Evolutionary conservation across 1,140 invertebrate species (phyloP).

Genomic region (Galleria mellonella): DNA sequence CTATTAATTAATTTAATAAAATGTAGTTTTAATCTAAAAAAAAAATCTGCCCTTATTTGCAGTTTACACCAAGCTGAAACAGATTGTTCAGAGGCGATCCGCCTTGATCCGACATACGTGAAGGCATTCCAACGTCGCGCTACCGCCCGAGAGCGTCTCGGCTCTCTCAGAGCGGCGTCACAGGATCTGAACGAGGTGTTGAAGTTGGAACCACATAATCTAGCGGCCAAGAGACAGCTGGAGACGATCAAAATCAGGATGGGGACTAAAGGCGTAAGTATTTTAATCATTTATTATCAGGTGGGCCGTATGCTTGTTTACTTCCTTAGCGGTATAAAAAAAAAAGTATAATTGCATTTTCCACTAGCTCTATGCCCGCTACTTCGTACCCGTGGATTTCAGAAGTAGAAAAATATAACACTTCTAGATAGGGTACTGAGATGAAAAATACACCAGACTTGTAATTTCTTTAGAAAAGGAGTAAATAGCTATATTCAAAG

Average conservation of each 20-base stretch:
- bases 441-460: too few species aligned
- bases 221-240: conserved; percentile 76
- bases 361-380: too few species aligned
- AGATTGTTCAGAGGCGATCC: conserved; percentile 84
- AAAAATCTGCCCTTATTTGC: conserved; percentile 31
- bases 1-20: too few species aligned
- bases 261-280: conserved; percentile 71
- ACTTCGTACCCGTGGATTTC: too few species aligned
- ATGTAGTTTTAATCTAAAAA: too few species aligned
- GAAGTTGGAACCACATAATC: conserved; percentile 83
- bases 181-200: conserved; percentile 80
- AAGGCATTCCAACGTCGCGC: conserved; percentile 88
- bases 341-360: too few species aligned
- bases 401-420: too few species aligned
- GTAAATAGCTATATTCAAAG: too few species aligned
- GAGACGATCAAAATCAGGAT: conserved; percentile 75
- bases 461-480: too few species aligned
- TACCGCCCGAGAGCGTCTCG: conserved; percentile 76
- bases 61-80: conserved; percentile 84
- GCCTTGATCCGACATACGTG: conserved; percentile 83
- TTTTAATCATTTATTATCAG: too few species aligned
- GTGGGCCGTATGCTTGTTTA: too few species aligned
- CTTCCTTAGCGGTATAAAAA: background rate
- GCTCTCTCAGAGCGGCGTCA: conserved; percentile 76
- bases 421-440: too few species aligned